Conservation (phyloP, 2,113 vertebrate genomes). For the Polyodon spathula region DNA sequence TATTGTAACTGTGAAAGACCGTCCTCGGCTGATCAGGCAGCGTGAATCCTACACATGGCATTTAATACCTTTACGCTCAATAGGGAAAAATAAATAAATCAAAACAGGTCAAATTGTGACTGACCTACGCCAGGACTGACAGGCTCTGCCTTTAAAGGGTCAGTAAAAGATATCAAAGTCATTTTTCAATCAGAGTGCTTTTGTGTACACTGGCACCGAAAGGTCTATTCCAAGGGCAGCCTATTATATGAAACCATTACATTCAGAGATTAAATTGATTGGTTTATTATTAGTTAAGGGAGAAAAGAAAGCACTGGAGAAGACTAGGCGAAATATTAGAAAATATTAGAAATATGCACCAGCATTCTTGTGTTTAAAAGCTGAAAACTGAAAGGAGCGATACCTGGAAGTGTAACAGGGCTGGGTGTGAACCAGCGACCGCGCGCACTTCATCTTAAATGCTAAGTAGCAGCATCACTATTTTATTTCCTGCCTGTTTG, state of each 20-base stretch:
- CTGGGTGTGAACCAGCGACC: no score
- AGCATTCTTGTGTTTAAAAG: no score
- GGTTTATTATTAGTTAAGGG: constrained; percentile 16
- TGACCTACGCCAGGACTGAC: constrained; percentile 20
- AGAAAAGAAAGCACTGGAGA: constrained; percentile 13
- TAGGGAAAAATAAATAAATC: constrained; percentile 9
- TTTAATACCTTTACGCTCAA: no score
- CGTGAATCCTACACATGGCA: no score
- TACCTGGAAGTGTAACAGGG: no score
- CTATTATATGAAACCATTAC: constrained; percentile 20
- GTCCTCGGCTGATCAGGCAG: no score
- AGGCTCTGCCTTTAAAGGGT: constrained; percentile 20
- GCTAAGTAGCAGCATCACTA: no score
- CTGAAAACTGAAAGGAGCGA: no score
- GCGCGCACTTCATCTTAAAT: no score
- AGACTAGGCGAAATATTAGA: neutral
- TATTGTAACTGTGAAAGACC: no score
- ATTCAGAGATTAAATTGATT: constrained; percentile 21
- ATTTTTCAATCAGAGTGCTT: constrained; percentile 23
- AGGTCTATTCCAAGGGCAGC: constrained; percentile 10
- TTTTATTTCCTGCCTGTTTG: no score
- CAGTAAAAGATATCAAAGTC: constrained; percentile 22
- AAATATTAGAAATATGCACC: no score
- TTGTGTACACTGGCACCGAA: constrained; percentile 8
- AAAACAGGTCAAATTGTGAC: constrained; percentile 9